Base-by-base conservation (phyloP, 2,797 vertebrate genomes). In the Spea hammondii region DNA sequence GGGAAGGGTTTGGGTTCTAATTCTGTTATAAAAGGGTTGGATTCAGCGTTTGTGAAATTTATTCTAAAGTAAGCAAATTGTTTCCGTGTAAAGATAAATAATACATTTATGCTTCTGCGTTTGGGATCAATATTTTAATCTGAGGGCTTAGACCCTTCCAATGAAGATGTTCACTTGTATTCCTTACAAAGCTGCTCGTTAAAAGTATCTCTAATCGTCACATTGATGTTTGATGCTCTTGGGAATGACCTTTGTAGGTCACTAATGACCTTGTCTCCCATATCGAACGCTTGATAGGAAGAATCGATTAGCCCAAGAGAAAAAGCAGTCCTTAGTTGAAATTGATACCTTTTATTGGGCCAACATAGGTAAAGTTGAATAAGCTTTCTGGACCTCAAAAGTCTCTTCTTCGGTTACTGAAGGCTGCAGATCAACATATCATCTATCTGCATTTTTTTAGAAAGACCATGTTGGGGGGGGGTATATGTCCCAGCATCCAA, bases 121-220 rank as follows among this genome's bases (percentile, higher is more conserved):
- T 62, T 62, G n/a, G 14, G 32, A 62, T 62, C 59, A 8, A 62
- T 62, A 62, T 62, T 9, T 14, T 62, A 62, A 62, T 62, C 59
- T 62, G 59, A 62, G 59, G 59, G n/a, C 59, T 62, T 6, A 12
- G 59, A 32, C 59, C 55, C 59, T 62, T 62, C 59, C 59, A 32
- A 8, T 62, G 59, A 7, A 62, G 51, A 12, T 48, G 45, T 47
- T 67, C 65, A 45, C 65, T 47, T 67, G 45, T 67, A 12, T 67
- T 6, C 7, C 11, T 47, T 1, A 67, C 47, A 48, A 67, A 67
- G 50, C 68, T 46, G 17, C 12, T 70, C 47, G 54, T 70, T 53
- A 53, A 54, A 51, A 46, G 10, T 9, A 44, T 3, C 14, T 14
- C 10, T 53, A 70, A 54, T 70, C 50, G 54, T 14, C 32, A 5